phyloP scores from a whole-genome alignment of 1,140 invertebrate genomes.

The Chionoecetes opilio region DNA sequence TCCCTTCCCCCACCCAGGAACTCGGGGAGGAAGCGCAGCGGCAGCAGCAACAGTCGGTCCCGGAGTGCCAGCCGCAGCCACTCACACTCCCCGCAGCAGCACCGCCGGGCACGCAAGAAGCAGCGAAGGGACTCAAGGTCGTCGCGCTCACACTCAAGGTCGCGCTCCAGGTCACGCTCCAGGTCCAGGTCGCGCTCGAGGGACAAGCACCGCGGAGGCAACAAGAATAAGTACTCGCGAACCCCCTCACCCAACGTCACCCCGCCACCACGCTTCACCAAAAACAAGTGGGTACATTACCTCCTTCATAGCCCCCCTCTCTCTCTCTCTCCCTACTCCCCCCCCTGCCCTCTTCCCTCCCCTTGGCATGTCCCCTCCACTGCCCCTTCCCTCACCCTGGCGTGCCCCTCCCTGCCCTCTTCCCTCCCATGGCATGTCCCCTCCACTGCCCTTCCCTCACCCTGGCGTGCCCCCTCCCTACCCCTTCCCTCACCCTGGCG shows the following conservation, averaged over 20 bases:
- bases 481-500: background rate
- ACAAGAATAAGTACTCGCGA: constrained; percentile 71
- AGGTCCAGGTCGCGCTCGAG: constrained; percentile 65
- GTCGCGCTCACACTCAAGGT: constrained; percentile 66
- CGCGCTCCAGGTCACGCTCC: constrained; percentile 57
- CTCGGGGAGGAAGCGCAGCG: constrained; percentile 65
- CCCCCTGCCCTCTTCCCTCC: no score
- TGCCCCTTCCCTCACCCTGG: background rate
- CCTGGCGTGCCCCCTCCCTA: background rate
- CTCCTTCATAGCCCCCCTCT: background rate
- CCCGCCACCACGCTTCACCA: constrained; percentile 69
- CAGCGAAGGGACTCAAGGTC: constrained; percentile 70
- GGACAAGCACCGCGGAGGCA: constrained; percentile 61
- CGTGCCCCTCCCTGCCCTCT: no score
- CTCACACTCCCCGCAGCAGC: constrained; percentile 52
- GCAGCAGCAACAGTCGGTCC: constrained; percentile 63
- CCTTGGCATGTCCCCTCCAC: background rate
- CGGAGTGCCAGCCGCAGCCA: constrained; percentile 64
- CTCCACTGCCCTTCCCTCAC: background rate
- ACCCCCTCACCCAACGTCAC: constrained; percentile 70
- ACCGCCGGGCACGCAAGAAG: constrained; percentile 68
- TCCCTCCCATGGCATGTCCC: background rate
- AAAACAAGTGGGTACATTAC: constrained; percentile 65
- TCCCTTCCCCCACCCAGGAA: background rate
- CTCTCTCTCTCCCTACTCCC: background rate